Evolutionary conservation across 2,797 vertebrate species (phyloP), one percentile per base, ranked within the genome.

Genomic region (Otolemur crassicaudatus): DNA sequence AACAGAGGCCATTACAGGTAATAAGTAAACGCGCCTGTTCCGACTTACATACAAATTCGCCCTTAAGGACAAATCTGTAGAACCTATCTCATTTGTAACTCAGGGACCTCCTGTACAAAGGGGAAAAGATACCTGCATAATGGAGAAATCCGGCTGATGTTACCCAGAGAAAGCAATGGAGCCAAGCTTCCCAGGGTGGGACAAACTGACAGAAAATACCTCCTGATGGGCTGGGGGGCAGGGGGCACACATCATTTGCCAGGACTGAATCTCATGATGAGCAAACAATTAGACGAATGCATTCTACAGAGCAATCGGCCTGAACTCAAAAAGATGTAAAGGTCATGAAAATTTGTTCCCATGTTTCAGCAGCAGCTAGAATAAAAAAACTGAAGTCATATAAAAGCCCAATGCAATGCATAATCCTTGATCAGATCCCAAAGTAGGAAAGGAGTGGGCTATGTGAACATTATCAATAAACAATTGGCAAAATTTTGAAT

Each of bases 201-300:
- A 49, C 27, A 29, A 20, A 4, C 29, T 11, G 16, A 34, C 2
- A 22, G 31, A 14, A 5, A 1, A 29, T 13, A 31, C 20, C n/a
- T 40, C 43, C 63, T 7, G 22, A 5, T 4, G 22, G 3, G 85
- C 40, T 0, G 0, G 58, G 40, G 11, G 12, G 10, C 8, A 17
- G 53, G 6, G 29, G 3, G 31, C 20, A 3, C 4, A 3, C 7
- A 6, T 6, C 5, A 3, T 56, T 31, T 1, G 2, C 4, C 5
- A 4, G 20, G 0, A 17, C 23, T 4, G 23, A 46, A 7, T 6
- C 34, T 8, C 29, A 60, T 1, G 1, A 0, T 3, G 14, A 16
- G 3, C 16, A 3, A 2, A 27, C 12, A 37, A 13, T 5, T 1
- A 46, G 29, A 46, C 23, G 31, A 56, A 37, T 23, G 60, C 23